Evolutionary conservation across 2,113 vertebrate species (phyloP), one percentile per base, ranked within the genome.

Genomic region (Phaethornis superciliosus): DNA sequence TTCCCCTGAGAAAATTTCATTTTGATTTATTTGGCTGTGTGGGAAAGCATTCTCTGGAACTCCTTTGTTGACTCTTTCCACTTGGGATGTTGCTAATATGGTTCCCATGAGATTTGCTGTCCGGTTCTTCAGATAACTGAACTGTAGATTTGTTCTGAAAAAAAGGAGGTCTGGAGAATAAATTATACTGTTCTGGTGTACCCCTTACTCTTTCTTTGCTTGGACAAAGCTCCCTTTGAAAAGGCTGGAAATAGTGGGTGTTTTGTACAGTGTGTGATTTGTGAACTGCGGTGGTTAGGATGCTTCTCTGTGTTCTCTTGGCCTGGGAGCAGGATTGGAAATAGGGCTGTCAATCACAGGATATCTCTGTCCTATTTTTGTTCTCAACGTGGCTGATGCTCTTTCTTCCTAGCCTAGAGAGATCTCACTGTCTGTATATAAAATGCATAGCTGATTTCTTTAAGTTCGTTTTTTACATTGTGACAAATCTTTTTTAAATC

Each of bases 401-500:
- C 47, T 79, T 92, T 52, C 54, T 81, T 93, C 30, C 28, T 82
- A 51, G 32, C 30, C 28, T 51, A 64, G 52, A 78, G 90, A 91
- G 88, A 86, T 65, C 22, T 94, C 60, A 55, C 11, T 62, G 71
- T 26, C 75, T 15, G 1, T 77, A 20, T 68, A 49, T 72, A 83
- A 86, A 93, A n/a, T 14, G 33, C 12, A 8, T 22, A 33, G 12
- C 70, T 94, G 44, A 88, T 88, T 95, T 90, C 16, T 77, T 78
- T 76, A 74, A 71, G 83, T 95, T 60, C 19, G 54, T 89, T 80
- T 96, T 96, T 95, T 97, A 82, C 52, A n/a, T 88, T 91, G 35
- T 84, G 81, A 86, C 30, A 89, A 93, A 94, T 93, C 55, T 46
- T 70, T 82, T 94, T 94, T 91, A 88, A 96, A 97, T 96, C 74